Evolutionary conservation across 2,797 vertebrate species (phyloP).

Genomic region (Acipenser ruthenus): DNA sequence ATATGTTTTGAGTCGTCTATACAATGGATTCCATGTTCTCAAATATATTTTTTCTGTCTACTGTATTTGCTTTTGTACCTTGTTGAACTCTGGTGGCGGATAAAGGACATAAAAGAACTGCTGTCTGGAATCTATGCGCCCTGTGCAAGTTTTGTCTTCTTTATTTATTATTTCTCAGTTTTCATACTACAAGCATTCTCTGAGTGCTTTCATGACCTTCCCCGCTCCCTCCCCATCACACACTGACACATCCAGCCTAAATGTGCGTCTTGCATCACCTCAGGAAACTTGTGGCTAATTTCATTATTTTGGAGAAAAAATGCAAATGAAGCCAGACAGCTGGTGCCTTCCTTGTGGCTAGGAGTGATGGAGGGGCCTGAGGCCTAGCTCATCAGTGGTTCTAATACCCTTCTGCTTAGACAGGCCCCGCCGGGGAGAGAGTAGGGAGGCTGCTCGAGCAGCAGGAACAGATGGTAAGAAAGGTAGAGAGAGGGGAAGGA

Average conservation of each 20-base stretch:
- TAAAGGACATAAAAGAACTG: not conserved
- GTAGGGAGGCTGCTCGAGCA: constrained; percentile 55
- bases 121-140: too few relatives aligned
- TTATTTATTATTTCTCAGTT: constrained; percentile 29
- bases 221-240: constrained; percentile 47
- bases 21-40: too few relatives aligned
- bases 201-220: constrained; percentile 55
- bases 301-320: constrained; percentile 89
- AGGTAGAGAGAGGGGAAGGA: constrained; percentile 48
- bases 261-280: constrained; percentile 80
- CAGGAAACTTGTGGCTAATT: constrained; percentile 96
- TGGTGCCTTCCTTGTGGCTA: constrained; percentile 77
- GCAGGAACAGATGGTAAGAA: constrained; percentile 77
- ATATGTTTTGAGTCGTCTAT: too few relatives aligned
- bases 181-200: constrained; percentile 33
- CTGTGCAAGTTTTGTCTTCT: constrained; percentile 5
- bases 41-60: too few relatives aligned
- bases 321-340: constrained; percentile 96
- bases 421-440: constrained; percentile 64
- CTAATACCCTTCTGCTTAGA: constrained; percentile 67
- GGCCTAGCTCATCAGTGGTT: constrained; percentile 71
- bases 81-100: not conserved
- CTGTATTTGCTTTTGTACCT: not conserved
- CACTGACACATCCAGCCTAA: constrained; percentile 66
- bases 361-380: constrained; percentile 79